These are phyloP conservation scores for Lasius fuliginosus DNA, from an alignment of 2,888 invertebrate species.

Conservation along the genomic window DNA sequence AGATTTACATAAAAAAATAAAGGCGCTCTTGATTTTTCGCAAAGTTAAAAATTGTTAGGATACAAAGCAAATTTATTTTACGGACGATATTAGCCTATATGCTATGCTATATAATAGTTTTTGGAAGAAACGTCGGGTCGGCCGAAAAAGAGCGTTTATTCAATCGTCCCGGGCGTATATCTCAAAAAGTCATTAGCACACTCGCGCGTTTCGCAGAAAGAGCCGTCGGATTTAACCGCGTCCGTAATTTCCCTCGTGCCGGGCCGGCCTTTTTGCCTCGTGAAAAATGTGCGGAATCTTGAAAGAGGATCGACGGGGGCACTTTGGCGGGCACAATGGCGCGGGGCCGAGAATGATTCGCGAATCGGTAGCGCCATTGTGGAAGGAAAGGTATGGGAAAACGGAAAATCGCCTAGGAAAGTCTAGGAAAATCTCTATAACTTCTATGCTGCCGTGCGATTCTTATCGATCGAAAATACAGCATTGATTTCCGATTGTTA, in stretches of 20 bases:
- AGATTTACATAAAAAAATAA: background rate
- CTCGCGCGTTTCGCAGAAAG: slow-evolving; percentile 28
- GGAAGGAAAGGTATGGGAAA: background rate
- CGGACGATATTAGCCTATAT: background rate
- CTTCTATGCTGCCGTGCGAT: background rate
- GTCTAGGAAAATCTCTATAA: slow-evolving; percentile 16
- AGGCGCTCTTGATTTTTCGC: background rate
- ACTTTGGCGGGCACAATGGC: slow-evolving; percentile 39
- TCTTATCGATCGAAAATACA: slow-evolving; percentile 13
- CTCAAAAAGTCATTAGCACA: slow-evolving; percentile 57
- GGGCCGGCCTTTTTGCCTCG: slow-evolving; percentile 36
- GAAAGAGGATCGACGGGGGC: slow-evolving; percentile 32
- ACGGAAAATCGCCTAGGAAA: background rate
- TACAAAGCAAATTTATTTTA: slow-evolving; percentile 17
- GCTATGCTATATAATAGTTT: slow-evolving; percentile 31
- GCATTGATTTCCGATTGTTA: slow-evolving; percentile 26
- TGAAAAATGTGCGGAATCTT: slow-evolving; percentile 45
- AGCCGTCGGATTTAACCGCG: slow-evolving; percentile 54
- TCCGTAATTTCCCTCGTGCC: slow-evolving; percentile 48
- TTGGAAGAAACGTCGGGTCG: slow-evolving; percentile 27
- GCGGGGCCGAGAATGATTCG: slow-evolving; percentile 26
- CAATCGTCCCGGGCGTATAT: slow-evolving; percentile 45
- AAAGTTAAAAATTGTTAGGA: background rate
- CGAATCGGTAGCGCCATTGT: slow-evolving; percentile 20
- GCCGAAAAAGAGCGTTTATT: slow-evolving; percentile 45